Conservation (phyloP, 2,113 vertebrate species). For the Micromys minutus region DNA sequence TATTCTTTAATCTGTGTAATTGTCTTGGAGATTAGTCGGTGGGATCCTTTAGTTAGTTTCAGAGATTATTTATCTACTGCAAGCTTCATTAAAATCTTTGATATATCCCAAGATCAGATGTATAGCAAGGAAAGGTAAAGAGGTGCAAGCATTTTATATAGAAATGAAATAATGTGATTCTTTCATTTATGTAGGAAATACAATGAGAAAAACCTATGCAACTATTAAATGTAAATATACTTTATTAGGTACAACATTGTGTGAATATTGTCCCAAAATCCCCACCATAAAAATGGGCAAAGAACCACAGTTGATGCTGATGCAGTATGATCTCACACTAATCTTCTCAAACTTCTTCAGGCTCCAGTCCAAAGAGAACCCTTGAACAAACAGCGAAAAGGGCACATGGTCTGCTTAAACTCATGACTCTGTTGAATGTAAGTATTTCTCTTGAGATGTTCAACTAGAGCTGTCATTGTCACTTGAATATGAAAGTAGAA, state of each 20-base stretch:
- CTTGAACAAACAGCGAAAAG: not conserved
- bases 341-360: not conserved
- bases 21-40: not conserved
- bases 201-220: not conserved
- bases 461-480: not conserved
- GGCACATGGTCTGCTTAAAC: not conserved
- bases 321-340: not conserved
- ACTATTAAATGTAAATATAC: not conserved
- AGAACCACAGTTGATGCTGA: not conserved
- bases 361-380: not conserved
- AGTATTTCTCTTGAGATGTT: not conserved
- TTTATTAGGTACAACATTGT: not conserved
- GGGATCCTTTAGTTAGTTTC: not conserved
- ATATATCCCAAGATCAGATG: not conserved
- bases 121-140: rapidly evolving
- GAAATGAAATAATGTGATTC: not conserved
- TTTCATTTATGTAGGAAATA: not conserved
- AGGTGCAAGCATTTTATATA: not conserved
- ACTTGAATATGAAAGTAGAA: not conserved
- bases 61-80: not conserved
- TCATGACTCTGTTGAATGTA: not conserved
- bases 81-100: not conserved
- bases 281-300: not conserved
- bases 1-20: not conserved
- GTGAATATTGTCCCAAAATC: not conserved